Evolutionary conservation across 2,888 invertebrate genomes (phyloP).

Genomic region (Seira ritae): DNA sequence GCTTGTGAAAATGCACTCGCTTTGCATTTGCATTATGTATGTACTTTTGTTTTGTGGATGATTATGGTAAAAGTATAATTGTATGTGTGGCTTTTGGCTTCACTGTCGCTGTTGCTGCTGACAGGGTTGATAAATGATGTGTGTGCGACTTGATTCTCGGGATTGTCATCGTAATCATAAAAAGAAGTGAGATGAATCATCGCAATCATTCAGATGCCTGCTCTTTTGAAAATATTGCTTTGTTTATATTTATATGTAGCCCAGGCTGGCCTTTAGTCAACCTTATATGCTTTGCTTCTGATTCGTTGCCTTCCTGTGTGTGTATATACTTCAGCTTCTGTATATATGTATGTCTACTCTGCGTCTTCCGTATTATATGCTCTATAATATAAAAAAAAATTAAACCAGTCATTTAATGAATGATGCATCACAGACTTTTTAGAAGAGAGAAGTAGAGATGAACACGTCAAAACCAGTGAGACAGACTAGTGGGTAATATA

Average conservation of each 20-base stretch:
- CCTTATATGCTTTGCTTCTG: too few species aligned
- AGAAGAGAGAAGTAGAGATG: not conserved
- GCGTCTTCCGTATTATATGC: too few species aligned
- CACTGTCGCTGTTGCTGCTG: conserved; percentile 23
- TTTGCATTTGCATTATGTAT: not conserved
- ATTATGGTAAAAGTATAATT: conserved; percentile 13
- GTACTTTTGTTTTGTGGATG: conserved; percentile 14
- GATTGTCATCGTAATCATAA: conserved; percentile 42
- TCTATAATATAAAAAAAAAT: too few species aligned
- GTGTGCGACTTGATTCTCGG: conserved; percentile 29
- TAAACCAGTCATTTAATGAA: too few species aligned
- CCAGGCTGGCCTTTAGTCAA: not conserved
- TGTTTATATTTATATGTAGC: not conserved
- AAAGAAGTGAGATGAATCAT: conserved; percentile 42
- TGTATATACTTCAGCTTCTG: too few species aligned
- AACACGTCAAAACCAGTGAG: not conserved
- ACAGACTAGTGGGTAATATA: too few species aligned
- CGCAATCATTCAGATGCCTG: conserved; percentile 13
- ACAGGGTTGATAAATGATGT: conserved; percentile 55
- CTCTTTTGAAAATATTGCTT: not conserved
- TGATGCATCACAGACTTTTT: not conserved
- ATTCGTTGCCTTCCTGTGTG: too few species aligned
- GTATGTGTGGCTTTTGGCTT: conserved; percentile 4
- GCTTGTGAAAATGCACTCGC: not conserved
- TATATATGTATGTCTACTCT: too few species aligned